These are phyloP conservation scores for Galemys pyrenaicus DNA, from an alignment of 2,113 vertebrate species.

Conservation along the genomic window DNA sequence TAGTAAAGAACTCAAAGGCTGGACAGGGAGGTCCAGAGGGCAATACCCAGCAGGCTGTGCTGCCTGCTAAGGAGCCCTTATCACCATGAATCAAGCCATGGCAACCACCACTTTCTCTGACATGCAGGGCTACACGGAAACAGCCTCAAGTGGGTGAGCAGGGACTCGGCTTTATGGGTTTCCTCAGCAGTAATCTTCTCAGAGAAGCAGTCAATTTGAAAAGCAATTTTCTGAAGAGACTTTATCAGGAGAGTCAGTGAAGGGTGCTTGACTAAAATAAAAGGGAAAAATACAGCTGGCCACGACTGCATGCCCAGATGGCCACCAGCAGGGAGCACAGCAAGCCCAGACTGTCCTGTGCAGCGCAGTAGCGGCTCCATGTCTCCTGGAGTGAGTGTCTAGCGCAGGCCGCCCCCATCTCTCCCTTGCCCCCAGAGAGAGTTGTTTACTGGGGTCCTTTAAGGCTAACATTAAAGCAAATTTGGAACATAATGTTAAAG, in stretches of 20 bases:
- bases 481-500: background rate
- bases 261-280: background rate
- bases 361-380: fast-evolving
- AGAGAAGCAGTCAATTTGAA: conserved; percentile 60
- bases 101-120: fast-evolving
- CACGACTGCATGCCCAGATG: background rate
- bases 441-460: no score
- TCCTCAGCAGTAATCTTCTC: conserved; percentile 37
- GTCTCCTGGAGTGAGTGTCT: fast-evolving
- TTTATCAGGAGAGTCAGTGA: conserved; percentile 47
- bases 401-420: no score
- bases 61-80: background rate
- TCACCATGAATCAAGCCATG: background rate
- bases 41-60: no score
- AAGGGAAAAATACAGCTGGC: background rate
- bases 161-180: background rate
- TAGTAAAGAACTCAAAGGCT: background rate
- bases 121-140: fast-evolving
- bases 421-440: background rate
- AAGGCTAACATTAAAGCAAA: background rate
- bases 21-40: no score
- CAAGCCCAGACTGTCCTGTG: background rate
- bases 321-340: background rate
- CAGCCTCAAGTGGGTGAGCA: background rate
- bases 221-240: conserved; percentile 63